Evolutionary conservation across 2,888 invertebrate genomes (phyloP).

Genomic region (Scaptomyza polygonia): DNA sequence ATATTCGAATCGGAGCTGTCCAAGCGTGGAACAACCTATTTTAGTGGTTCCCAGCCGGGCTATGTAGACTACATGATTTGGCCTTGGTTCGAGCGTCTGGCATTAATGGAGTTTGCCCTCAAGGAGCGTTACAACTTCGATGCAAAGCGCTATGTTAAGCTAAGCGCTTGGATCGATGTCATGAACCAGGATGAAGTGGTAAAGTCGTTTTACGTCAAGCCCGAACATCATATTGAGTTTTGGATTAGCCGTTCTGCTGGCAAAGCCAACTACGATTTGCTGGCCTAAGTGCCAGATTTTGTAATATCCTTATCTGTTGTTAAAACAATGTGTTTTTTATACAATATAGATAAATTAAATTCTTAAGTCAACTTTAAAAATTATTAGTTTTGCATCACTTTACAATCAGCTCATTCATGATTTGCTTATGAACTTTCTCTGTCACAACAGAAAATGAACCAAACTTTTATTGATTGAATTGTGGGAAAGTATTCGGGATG

Average conservation of each 20-base stretch:
- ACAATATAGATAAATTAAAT: not conserved
- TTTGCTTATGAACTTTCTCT: too few relatives aligned
- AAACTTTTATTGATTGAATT: too few relatives aligned
- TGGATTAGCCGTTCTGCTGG: slow-evolving; percentile 88
- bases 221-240: slow-evolving; percentile 90
- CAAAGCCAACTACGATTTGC: slow-evolving; percentile 85
- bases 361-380: not conserved
- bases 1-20: slow-evolving; percentile 88
- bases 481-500: too few relatives aligned
- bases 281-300: slow-evolving; percentile 27
- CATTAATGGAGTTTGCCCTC: slow-evolving; percentile 86
- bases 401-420: too few relatives aligned
- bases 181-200: slow-evolving; percentile 90
- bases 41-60: slow-evolving; percentile 89
- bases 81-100: slow-evolving; percentile 90
- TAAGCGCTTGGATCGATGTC: slow-evolving; percentile 38
- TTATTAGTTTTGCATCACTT: too few relatives aligned
- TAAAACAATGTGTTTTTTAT: not conserved
- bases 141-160: slow-evolving; percentile 44
- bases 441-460: too few relatives aligned
- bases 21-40: slow-evolving; percentile 87
- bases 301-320: too few relatives aligned
- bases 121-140: slow-evolving; percentile 85
- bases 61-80: slow-evolving; percentile 93
- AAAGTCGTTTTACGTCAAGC: slow-evolving; percentile 87